Percentiles rank a stretch among this genome's conserved stretches.
Conservation (phyloP, 2,113 vertebrate genomes). For the Pterophyllum scalare region DNA sequence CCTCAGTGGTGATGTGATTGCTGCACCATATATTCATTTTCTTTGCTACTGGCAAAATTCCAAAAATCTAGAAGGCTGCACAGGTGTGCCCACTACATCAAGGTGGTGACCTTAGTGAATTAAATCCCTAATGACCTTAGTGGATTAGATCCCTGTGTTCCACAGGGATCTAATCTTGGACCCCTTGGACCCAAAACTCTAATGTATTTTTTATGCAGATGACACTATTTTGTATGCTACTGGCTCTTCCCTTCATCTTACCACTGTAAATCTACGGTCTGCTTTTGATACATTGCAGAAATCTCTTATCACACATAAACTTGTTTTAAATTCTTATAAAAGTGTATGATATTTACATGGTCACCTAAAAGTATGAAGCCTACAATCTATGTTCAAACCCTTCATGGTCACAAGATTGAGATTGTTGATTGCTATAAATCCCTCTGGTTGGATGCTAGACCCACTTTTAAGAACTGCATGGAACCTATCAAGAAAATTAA, state of each 20-base stretch:
- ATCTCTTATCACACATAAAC: not conserved
- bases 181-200: not conserved
- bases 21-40: not conserved
- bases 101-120: not conserved
- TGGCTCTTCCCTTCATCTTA: not conserved
- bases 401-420: too few relatives aligned
- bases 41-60: not conserved
- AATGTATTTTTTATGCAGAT: slow-evolving; percentile 7
- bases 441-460: too few relatives aligned
- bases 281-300: not conserved
- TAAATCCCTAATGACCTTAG: not conserved
- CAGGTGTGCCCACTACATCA: not conserved
- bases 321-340: not conserved
- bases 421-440: too few relatives aligned
- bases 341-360: too few relatives aligned
- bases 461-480: too few relatives aligned
- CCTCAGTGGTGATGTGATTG: not conserved
- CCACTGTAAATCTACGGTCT: not conserved
- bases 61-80: not conserved
- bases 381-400: too few relatives aligned
- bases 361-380: too few relatives aligned
- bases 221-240: not conserved
- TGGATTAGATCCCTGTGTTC: not conserved
- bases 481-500: not conserved
- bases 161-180: not conserved